Evolutionary conservation across 2,888 invertebrate species (phyloP), one percentile per base, ranked within the genome.

Genomic region (Euzophera pinguis): DNA sequence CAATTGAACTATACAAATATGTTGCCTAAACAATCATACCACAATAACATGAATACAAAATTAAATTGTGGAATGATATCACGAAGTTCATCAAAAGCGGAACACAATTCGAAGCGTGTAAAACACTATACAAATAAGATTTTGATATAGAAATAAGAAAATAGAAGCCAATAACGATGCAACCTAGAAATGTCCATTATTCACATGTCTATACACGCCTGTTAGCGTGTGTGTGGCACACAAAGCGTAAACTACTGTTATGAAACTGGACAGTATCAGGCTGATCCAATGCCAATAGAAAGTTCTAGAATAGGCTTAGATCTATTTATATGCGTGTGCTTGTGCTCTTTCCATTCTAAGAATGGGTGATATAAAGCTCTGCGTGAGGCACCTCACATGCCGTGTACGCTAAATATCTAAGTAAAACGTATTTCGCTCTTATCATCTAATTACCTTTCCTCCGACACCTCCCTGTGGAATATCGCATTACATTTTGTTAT

Each of bases 401-500:
- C 76, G 72, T 67, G 71, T 75, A 75, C 64, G 65, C 64, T 65
- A 68, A 64, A 65, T 62, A 61, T 69, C 75, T 77, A 76, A 77
- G 67, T 60, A 78, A 43, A 78, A 79, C 65, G 66, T 72, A 63
- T 70, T 64, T 60, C 63, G 67, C 62, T 57, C 65, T 62, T 65
- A 63, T 63, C 59, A 57, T 60, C 64, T 70, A 75, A 71, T 89
- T 90, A 90, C 90, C 90, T 90, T 90, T 71, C 77, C 82, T 68
- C 85, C 85, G 65, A 79, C 88, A 67, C 86, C 85, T 69, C 90
- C 90, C 91, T 90, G 90, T 77, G 86, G 75, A 84, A 77, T 60
- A 76, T 71, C 62, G 71, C 67, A 79, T 73, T 62, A 72, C 61
- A 69, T 67, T 71, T 71, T 68, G 65, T 72, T 69, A 71, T 64